Conservation (phyloP, 2,797 vertebrate species). For the Lemur catta region DNA sequence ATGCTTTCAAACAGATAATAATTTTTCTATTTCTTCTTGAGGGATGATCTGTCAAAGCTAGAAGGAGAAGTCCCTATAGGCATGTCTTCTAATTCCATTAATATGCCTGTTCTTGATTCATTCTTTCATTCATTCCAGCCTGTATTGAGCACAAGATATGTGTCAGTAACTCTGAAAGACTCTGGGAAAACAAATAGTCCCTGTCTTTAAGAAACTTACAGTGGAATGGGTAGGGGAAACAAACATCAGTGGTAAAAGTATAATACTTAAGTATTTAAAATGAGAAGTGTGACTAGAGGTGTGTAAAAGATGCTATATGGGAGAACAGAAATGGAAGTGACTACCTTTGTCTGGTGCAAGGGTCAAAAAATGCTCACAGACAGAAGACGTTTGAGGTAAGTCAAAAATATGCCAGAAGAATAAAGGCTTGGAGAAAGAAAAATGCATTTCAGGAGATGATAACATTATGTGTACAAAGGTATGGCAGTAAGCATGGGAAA, state of each 20-base stretch:
- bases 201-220: conserved; percentile 21
- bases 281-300: neutral
- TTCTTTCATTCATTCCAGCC: neutral
- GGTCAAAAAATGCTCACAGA: conserved; percentile 24
- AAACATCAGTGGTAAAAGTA: conserved; percentile 31
- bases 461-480: neutral
- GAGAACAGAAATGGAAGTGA: conserved; percentile 28
- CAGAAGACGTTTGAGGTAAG: neutral
- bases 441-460: neutral
- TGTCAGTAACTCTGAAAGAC: conserved; percentile 8
- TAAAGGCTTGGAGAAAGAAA: neutral
- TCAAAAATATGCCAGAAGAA: conserved; percentile 16
- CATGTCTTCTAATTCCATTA: conserved; percentile 31
- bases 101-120: neutral
- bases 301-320: neutral
- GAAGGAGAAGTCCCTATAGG: neutral
- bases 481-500: neutral
- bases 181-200: neutral
- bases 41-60: neutral
- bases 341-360: neutral
- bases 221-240: neutral
- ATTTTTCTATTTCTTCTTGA: neutral
- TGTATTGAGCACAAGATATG: neutral
- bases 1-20: conserved; percentile 12
- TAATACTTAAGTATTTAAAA: conserved; percentile 25